Evolutionary conservation across 53 echinoderm and acorn worm genomes (phyloP).

Genomic region (Apostichopus leukothele): DNA sequence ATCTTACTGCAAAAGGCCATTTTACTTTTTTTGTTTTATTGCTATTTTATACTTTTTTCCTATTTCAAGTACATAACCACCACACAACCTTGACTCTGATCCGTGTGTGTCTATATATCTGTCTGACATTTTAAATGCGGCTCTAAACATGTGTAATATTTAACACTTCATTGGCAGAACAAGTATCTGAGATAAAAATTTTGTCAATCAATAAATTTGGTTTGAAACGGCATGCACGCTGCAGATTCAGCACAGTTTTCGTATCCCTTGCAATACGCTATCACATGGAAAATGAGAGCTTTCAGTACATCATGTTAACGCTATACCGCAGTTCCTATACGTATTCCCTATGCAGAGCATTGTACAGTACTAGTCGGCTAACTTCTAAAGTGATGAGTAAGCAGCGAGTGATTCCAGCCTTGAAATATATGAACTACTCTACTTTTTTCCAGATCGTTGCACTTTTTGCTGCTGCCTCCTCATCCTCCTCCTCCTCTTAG

Average conservation of each 20-base stretch:
- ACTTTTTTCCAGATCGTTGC: conserved; percentile 28
- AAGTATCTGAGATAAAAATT: neutral
- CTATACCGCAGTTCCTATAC: too few relatives aligned
- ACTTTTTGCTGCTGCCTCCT: conserved; percentile 12
- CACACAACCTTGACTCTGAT: too few relatives aligned
- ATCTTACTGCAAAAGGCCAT: too few relatives aligned
- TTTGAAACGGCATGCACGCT: neutral
- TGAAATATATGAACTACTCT: conserved; percentile 25
- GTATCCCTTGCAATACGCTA: neutral
- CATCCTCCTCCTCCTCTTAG: neutral
- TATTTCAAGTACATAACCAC: too few relatives aligned
- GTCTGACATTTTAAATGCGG: neutral
- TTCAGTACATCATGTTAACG: neutral
- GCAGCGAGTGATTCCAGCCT: conserved; percentile 23
- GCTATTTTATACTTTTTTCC: too few relatives aligned
- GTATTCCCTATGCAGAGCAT: neutral
- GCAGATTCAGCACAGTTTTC: neutral
- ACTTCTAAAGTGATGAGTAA: conserved; percentile 27
- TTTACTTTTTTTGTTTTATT: too few relatives aligned
- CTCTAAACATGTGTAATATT: conserved; percentile 6
- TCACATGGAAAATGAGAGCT: neutral
- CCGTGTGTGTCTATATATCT: neutral
- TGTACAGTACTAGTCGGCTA: neutral
- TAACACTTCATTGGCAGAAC: conserved; percentile 15
- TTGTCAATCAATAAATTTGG: conserved; percentile 19